Conservation (phyloP, 2,113 vertebrate species). For the Cyanistes caeruleus region DNA sequence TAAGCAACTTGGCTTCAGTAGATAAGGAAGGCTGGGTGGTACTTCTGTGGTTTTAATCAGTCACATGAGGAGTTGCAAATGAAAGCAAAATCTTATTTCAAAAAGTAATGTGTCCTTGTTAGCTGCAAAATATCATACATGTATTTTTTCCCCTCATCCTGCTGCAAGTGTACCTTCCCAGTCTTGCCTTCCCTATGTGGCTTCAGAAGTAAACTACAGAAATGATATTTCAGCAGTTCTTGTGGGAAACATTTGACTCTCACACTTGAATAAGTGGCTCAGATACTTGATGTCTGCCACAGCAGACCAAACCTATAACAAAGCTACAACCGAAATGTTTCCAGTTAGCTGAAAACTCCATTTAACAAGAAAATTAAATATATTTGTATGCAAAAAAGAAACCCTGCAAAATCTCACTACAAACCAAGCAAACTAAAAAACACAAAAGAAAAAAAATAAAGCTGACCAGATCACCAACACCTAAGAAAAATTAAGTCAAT, state of each 20-base stretch:
- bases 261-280: not conserved
- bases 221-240: not conserved
- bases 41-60: not conserved
- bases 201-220: not conserved
- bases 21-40: not conserved
- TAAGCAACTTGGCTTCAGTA: not conserved
- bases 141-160: not conserved
- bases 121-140: not conserved
- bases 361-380: not conserved
- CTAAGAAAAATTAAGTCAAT: not conserved
- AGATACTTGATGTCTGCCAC: not conserved
- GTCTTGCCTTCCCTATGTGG: not conserved
- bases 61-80: fast-evolving
- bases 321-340: not conserved
- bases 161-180: not conserved
- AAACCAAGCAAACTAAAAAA: not conserved
- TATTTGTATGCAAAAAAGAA: too few species aligned
- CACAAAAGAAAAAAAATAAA: too few species aligned
- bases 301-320: not conserved
- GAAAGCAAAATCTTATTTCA: not conserved
- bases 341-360: not conserved
- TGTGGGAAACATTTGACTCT: not conserved
- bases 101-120: not conserved
- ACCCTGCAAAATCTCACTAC: not conserved
- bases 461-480: not conserved